Base-by-base conservation (phyloP, 2,888 invertebrate genomes). In the Mongoloraphidia duomilia region DNA sequence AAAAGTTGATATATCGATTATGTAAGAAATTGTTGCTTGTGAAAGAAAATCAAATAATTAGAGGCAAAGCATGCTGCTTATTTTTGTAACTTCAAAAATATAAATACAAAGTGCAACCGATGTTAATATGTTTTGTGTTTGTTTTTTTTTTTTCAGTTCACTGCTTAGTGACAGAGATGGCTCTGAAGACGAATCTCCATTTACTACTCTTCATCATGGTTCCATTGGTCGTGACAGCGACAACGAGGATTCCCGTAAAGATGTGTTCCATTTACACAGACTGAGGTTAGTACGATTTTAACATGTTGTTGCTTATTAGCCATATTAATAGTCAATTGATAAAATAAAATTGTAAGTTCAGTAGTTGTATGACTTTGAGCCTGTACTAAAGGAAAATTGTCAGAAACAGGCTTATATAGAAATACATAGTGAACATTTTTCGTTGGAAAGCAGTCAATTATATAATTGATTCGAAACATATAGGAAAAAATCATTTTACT, bases 171-270 rank as follows among this genome's bases (percentile, higher is more conserved):
- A 83, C 50, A 75, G 77, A 36, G 81, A 80, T 58, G 61, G 59
- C 11, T 80, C 80, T 0, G 82, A 82, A 59, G 82, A 84, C 56
- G 82, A 82, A 60, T 70, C 70, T 26, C 74, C 76, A 55, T 77
- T 77, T 63, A 71, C 73, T 40, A 70, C 72, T 50, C 63, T 79
- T 56, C 71, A 74, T 55, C 74, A 75, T 54, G 69, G 74, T 55
- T 76, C 77, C 44, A 71, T 73, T 48, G 73, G 69, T 49, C 70
- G 71, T 57, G 76, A 76, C 52, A 73, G 72, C 56, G 82, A 82
- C 52, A 76, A 72, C 53, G 75, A 75, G 54, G 74, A 75, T 54
- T 63, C 72, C 26, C 66, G 68, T 50, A 54, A 56, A 50, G 66
- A 67, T 58, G 59, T 60, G 50, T 73, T 78, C 51, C 77, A 75